These are phyloP conservation scores for Suncus etruscus DNA, from an alignment of 2,113 vertebrate genomes.

Conservation along the genomic window DNA sequence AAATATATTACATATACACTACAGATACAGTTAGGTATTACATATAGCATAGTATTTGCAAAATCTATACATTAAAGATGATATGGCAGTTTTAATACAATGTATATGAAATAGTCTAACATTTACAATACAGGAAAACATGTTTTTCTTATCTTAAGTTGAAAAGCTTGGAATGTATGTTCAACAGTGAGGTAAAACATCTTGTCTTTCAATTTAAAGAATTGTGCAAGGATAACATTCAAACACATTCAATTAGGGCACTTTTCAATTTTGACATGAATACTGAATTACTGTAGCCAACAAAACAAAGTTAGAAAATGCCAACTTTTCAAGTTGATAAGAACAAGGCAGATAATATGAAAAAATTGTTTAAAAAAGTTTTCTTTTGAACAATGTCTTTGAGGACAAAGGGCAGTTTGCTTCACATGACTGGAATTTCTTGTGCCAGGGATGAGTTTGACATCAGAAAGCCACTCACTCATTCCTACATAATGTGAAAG, in stretches of 20 bases:
- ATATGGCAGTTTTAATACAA: constrained; percentile 99
- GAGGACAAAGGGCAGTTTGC: constrained; percentile 69
- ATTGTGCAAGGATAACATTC: constrained; percentile 94
- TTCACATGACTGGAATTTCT: constrained; percentile 54
- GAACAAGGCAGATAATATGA: constrained; percentile 86
- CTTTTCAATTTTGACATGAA: constrained; percentile 88
- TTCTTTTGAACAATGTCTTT: constrained; percentile 74
- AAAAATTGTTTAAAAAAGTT: constrained; percentile 82
- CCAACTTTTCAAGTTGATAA: constrained; percentile 86
- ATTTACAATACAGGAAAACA: constrained; percentile 99
- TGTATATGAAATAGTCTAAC: constrained; percentile 99
- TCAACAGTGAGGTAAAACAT: constrained; percentile 97
- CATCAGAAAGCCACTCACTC: constrained; percentile 50
- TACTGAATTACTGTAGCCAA: constrained; percentile 87
- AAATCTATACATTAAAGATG: constrained; percentile 99
- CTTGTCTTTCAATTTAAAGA: constrained; percentile 92
- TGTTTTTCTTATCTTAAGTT: constrained; percentile 90
- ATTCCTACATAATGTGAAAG: background rate
- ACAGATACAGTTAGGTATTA: constrained; percentile 99
- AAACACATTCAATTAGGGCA: constrained; percentile 92
- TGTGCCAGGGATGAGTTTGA: constrained; percentile 41
- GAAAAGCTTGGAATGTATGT: constrained; percentile 99
- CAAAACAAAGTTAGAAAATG: constrained; percentile 87
- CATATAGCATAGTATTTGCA: constrained; percentile 99
- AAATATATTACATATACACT: constrained; percentile 99